Percentiles rank a stretch among this genome's conserved stretches.
Conservation (phyloP, 2,113 vertebrate genomes). For the Megalops atlanticus region DNA sequence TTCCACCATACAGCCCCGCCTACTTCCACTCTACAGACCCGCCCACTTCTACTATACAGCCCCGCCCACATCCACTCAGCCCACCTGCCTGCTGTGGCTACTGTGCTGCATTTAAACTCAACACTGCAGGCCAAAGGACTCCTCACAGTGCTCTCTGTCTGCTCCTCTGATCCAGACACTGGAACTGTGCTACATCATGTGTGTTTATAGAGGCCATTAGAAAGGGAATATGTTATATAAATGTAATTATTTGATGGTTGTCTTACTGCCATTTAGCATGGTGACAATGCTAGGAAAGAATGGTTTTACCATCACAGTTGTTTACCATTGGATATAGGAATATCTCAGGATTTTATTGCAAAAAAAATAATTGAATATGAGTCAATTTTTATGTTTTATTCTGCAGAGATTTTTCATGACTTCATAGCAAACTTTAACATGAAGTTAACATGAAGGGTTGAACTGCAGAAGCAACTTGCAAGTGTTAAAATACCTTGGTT, state of each 20-base stretch:
- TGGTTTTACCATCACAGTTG: neutral
- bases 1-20: too few relatives aligned
- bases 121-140: neutral
- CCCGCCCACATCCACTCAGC: too few relatives aligned
- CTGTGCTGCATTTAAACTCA: neutral
- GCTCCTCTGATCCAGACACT: neutral
- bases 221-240: neutral
- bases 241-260: neutral
- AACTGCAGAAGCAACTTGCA: neutral
- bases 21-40: too few relatives aligned
- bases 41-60: neutral
- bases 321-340: slow-evolving; percentile 52
- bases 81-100: neutral
- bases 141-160: neutral
- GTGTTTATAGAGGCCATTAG: neutral
- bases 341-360: slow-evolving; percentile 55
- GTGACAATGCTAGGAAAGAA: too few relatives aligned
- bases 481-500: neutral
- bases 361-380: too few relatives aligned
- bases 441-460: neutral
- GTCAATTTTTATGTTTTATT: too few relatives aligned
- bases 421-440: too few relatives aligned
- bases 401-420: too few relatives aligned
- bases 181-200: neutral
- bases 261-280: neutral